A percentile compares a stretch with the other conserved stretches of the same genome.
phyloP scores from a whole-genome alignment of 1,140 invertebrate species.

The Scylla paramamosain region DNA sequence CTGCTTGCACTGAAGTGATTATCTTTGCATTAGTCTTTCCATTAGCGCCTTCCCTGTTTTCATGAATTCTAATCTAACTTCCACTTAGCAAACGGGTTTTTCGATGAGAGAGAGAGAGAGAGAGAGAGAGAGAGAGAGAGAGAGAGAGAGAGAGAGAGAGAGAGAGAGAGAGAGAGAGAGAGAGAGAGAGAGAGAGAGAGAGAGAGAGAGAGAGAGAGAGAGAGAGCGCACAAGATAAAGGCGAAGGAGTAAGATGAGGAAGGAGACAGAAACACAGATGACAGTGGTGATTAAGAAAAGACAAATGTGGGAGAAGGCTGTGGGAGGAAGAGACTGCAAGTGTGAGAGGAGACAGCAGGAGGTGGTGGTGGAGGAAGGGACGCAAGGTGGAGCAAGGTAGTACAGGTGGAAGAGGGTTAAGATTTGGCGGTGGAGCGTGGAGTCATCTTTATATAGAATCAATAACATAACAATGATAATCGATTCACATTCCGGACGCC shows the following conservation, averaged over 20 bases:
- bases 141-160: conserved; percentile 41
- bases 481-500: not conserved
- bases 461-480: no score
- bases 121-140: conserved; percentile 34
- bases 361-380: no score
- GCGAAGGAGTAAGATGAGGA: not conserved
- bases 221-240: no score
- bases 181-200: conserved; percentile 52
- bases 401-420: no score
- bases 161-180: conserved; percentile 42
- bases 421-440: no score
- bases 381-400: no score
- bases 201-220: conserved; percentile 36
- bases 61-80: no score
- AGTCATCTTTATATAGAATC: no score
- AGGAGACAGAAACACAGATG: not conserved
- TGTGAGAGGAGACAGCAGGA: not conserved
- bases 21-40: not conserved
- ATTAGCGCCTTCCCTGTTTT: no score
- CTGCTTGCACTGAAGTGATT: not conserved
- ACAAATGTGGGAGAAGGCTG: not conserved
- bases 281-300: not conserved
- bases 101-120: not conserved
- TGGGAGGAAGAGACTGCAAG: not conserved
- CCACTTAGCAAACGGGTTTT: no score